Evolutionary conservation across 2,113 vertebrate species (phyloP).

Genomic region (Blennius ocellaris): DNA sequence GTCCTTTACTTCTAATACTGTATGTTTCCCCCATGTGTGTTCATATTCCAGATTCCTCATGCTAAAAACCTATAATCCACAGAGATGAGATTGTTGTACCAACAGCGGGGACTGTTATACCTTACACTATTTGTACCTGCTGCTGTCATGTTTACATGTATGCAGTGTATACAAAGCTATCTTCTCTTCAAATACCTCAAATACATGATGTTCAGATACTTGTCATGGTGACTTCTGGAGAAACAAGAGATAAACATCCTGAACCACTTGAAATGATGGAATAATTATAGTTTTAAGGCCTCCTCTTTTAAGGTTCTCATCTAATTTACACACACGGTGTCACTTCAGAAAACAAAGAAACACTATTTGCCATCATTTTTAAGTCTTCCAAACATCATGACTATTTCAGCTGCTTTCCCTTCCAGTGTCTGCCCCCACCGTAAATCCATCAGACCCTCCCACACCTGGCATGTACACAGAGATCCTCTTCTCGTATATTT

Average conservation of each 20-base stretch:
- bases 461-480: conserved; percentile 5
- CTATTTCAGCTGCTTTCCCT: neutral
- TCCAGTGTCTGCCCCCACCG: neutral
- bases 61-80: neutral
- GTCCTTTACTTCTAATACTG: neutral
- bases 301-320: no score
- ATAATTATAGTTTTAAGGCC: no score
- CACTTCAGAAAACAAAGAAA: neutral
- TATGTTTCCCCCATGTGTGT: neutral
- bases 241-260: neutral
- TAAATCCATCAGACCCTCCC: neutral
- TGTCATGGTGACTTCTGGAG: neutral
- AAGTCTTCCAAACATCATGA: neutral
- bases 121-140: conserved; percentile 7
- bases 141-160: conserved; percentile 25
- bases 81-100: neutral
- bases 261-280: no score
- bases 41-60: neutral
- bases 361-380: neutral
- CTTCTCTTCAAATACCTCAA: neutral
- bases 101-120: conserved; percentile 22
- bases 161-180: conserved; percentile 12
- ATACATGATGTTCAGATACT: no score
- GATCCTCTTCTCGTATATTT: conserved; percentile 59
- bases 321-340: neutral